These are phyloP conservation scores for Equus quagga DNA, from an alignment of 2,113 vertebrate species.

Conservation along the genomic window DNA sequence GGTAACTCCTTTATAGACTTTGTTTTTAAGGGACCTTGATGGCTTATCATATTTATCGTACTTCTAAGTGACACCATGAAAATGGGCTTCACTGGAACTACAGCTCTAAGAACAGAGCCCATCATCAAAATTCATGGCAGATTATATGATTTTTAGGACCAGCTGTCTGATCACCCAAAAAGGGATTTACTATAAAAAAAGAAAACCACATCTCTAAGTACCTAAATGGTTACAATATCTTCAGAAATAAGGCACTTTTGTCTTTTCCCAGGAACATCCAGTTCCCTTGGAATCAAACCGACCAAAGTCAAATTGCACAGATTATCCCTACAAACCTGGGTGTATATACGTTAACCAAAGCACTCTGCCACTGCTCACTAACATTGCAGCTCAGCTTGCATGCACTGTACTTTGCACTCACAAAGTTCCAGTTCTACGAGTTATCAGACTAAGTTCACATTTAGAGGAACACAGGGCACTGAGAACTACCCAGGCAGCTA, in stretches of 20 bases:
- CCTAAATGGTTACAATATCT: not conserved
- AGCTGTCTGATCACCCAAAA: not conserved
- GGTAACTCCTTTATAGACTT: not conserved
- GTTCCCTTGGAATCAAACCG: not conserved
- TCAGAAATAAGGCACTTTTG: not conserved
- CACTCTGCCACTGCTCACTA: not conserved
- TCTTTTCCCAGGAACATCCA: not conserved
- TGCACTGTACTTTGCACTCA: not conserved
- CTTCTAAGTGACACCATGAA: constrained; percentile 25
- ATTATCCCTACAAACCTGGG: not conserved
- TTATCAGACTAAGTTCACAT: not conserved
- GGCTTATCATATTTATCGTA: not conserved
- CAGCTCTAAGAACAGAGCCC: constrained; percentile 7
- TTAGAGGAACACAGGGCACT: constrained; percentile 36
- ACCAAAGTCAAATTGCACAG: not conserved
- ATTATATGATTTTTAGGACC: not conserved
- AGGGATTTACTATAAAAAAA: constrained; percentile 4
- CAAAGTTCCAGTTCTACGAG: not conserved
- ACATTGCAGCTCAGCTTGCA: not conserved
- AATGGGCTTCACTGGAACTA: not conserved
- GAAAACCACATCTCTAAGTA: not conserved
- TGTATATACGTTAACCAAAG: not conserved
- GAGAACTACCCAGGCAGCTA: constrained; percentile 43
- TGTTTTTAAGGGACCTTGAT: not conserved
- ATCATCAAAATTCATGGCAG: constrained; percentile 27